Conservation (phyloP, 1,140 invertebrate genomes). For the Battus philenor region DNA sequence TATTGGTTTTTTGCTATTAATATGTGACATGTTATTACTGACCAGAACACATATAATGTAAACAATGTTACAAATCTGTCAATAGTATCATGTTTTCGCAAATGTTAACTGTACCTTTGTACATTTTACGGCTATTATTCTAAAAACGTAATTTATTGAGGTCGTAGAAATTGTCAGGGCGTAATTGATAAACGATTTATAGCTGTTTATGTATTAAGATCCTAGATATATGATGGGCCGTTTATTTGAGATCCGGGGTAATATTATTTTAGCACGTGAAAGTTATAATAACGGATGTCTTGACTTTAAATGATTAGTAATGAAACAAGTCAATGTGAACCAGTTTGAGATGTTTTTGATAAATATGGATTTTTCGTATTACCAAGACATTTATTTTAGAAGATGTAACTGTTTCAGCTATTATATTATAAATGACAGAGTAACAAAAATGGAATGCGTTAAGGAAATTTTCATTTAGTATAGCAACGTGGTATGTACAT, state of each 20-base stretch:
- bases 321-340: conserved; percentile 3
- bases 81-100: conserved; percentile 5
- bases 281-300: conserved; percentile 4
- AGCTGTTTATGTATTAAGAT: conserved; percentile 7
- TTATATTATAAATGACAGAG: too few species aligned
- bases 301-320: conserved; percentile 11
- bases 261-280: conserved; percentile 14
- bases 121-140: conserved; percentile 6
- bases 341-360: conserved; percentile 9
- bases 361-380: conserved; percentile 4
- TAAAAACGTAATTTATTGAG: conserved; percentile 6
- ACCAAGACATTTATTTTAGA: conserved; percentile 3
- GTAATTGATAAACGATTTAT: conserved; percentile 7
- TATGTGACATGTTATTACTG: conserved; percentile 8
- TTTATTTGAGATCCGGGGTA: background rate
- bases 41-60: conserved; percentile 4
- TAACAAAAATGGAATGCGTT: conserved; percentile 15
- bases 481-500: conserved; percentile 5
- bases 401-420: conserved; percentile 7
- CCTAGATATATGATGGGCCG: conserved; percentile 10
- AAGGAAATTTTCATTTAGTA: conserved; percentile 6
- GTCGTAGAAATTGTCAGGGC: conserved; percentile 4
- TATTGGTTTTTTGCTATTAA: conserved; percentile 11
- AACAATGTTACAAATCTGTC: conserved; percentile 10
- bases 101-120: conserved; percentile 8